Evolutionary conservation across 2,797 vertebrate genomes (phyloP).

Genomic region (Girardinus metallicus): DNA sequence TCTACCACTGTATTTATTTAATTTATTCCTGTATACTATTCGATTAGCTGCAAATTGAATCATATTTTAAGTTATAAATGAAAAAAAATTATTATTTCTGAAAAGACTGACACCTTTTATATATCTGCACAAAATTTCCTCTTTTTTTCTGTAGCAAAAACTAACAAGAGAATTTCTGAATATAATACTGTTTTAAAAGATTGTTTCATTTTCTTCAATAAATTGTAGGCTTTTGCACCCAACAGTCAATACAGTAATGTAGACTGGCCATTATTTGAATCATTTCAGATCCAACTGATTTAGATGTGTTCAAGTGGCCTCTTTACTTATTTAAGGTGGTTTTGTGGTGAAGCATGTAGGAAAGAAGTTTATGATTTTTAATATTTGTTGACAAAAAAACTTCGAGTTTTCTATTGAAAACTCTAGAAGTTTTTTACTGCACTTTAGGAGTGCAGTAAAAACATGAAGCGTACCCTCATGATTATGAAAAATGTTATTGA

Average conservation of each 20-base stretch:
- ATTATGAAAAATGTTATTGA: not conserved
- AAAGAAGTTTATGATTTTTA: no score
- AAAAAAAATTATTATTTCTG: not conserved
- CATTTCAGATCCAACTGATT: not conserved
- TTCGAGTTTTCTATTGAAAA: no score
- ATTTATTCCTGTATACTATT: not conserved
- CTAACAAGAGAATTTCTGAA: not conserved
- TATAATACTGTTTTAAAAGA: not conserved
- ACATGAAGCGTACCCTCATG: not conserved
- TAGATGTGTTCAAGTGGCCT: not conserved
- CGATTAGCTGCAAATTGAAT: not conserved
- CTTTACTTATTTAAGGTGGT: not conserved
- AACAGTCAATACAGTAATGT: not conserved
- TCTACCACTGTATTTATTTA: conserved; percentile 14
- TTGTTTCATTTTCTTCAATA: not conserved
- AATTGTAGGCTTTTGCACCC: not conserved
- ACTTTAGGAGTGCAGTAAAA: not conserved
- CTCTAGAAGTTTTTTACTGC: not conserved
- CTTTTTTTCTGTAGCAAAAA: not conserved
- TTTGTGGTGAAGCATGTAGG: not conserved
- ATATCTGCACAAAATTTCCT: not conserved
- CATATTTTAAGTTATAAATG: not conserved
- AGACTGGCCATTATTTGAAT: not conserved
- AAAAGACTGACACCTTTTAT: not conserved
- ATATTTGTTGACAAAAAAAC: no score